These are phyloP conservation scores for Etheostoma spectabile DNA, from an alignment of 2,113 vertebrate genomes.

Conservation along the genomic window DNA sequence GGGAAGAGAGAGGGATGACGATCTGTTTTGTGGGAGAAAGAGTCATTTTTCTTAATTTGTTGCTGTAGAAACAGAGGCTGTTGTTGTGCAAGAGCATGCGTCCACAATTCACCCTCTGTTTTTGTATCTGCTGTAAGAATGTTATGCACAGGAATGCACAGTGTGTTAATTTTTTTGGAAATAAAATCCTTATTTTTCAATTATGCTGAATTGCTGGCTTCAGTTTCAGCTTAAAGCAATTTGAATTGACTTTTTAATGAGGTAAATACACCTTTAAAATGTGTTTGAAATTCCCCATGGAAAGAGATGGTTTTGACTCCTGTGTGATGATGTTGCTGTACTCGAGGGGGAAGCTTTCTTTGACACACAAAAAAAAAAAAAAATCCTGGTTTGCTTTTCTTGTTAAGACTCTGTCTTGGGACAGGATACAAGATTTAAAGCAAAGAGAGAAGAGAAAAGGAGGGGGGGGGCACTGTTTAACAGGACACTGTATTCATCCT, in stretches of 20 bases:
- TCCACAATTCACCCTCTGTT: background rate
- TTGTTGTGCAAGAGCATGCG: constrained; percentile 16
- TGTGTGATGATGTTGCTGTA: constrained; percentile 3
- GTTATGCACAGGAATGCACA: background rate
- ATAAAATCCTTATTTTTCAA: background rate
- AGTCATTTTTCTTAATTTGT: background rate
- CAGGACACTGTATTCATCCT: constrained; percentile 21
- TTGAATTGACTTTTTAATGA: background rate
- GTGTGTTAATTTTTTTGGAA: background rate
- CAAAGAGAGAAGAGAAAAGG: constrained; percentile 4
- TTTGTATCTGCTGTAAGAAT: background rate
- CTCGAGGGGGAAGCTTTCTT: background rate
- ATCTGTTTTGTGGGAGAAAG: background rate
- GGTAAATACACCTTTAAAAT: background rate
- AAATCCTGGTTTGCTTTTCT: constrained; percentile 54
- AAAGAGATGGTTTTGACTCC: background rate
- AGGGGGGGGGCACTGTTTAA: background rate
- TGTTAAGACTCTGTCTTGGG: constrained; percentile 37
- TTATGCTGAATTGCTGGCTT: background rate
- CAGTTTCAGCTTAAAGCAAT: background rate
- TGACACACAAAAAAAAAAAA: too few species aligned
- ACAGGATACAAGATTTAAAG: constrained; percentile 31
- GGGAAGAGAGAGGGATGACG: background rate
- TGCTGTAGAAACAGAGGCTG: background rate
- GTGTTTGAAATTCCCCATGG: background rate